These are phyloP conservation scores for Nettapus auritus DNA, from an alignment of 2,113 vertebrate species.

Conservation along the genomic window DNA sequence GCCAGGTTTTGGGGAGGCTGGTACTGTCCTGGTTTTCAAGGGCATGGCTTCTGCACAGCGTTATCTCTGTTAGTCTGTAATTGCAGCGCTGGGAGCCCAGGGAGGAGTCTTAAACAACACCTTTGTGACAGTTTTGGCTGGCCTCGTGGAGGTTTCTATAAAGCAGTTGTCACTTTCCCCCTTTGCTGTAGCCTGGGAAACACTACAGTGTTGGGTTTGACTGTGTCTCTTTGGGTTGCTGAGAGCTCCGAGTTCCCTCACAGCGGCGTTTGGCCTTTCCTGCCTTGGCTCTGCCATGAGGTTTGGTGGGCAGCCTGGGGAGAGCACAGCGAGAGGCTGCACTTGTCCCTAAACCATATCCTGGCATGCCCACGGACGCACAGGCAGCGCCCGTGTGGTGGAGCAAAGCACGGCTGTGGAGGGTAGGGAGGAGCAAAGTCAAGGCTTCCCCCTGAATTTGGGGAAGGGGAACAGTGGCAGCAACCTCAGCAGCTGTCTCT, in stretches of 20 bases:
- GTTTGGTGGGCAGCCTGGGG: too few relatives aligned
- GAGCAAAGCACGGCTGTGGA: neutral
- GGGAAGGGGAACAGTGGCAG: neutral
- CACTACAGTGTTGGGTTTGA: neutral
- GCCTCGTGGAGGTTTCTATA: neutral
- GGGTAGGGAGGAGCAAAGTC: neutral
- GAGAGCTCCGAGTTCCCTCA: neutral
- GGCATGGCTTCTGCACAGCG: neutral
- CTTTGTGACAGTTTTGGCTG: constrained; percentile 16
- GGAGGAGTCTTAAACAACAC: neutral
- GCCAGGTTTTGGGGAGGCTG: neutral
- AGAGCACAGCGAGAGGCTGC: neutral
- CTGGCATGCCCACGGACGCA: neutral
- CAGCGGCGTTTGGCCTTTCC: neutral
- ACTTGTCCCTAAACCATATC: neutral
- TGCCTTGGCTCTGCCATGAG: neutral
- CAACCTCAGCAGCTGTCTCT: neutral
- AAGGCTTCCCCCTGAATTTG: too few relatives aligned
- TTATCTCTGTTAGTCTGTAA: neutral
- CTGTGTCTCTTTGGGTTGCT: neutral
- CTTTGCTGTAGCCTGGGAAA: neutral
- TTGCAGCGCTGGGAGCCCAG: neutral
- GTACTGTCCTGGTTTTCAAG: neutral
- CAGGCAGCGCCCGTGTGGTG: neutral
- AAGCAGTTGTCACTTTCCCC: neutral